Evolutionary conservation across 2,888 invertebrate genomes (phyloP), one percentile per base, ranked within the genome.

Genomic region (Galerucella nymphaeae): DNA sequence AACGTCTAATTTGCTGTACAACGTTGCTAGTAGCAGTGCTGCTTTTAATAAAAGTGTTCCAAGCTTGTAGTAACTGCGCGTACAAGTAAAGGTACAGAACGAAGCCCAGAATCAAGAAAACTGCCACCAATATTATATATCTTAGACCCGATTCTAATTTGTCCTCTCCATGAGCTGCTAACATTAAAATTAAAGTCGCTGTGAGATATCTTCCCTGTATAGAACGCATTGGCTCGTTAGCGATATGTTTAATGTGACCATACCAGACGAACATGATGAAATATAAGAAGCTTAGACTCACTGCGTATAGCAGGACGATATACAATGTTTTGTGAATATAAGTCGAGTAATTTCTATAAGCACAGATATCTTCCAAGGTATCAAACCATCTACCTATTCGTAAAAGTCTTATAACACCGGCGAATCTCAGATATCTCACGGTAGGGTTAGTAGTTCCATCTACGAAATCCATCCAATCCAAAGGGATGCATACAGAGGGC

Each of bases 1-100:
- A 88, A 57, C 87, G 87, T 48, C 84, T 80, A 30, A 88, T 78
- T 75, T 88, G 87, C 66, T 86, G 84, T 10, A 81, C 74, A 41
- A 83, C 69, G 16, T 79, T 79, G 70, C 81, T 78, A 69, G 82
- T 83, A 62, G 84, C 83, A 57, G 80, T 81, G 11, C 42, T 68
- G 4, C 81, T 76, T 18, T 77, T 79, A 16, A 78, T 75, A 66
- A 82, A 81, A 66, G 79, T 81, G 13, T 78, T 77, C 72, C 82
- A 78, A 6, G 41, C 62, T 69, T 62, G 50, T 13, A 62, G 50
- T 23, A 69, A 38, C 45, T 69, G 30, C 0, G 62, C 41, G 41
- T 30, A 53, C 13, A 69, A 45, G 41, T 23, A 53, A 1, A 69
- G 8, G 2, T 62, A 18, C 20, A 69, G 9, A n/a, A 50, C 8